Conservation (phyloP, 2,113 vertebrate species). For the Esox niger region DNA sequence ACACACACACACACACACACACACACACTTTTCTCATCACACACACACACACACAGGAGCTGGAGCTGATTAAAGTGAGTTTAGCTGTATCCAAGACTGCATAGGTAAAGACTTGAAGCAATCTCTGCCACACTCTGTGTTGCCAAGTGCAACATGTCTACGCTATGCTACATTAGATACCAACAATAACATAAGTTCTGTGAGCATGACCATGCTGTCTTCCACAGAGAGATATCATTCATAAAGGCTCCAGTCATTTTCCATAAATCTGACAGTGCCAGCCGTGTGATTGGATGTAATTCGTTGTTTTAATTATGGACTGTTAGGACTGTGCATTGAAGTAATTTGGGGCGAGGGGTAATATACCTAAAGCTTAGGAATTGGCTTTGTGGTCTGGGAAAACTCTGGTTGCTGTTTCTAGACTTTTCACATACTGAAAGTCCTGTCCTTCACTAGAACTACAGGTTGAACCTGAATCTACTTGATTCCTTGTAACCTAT, state of each 20-base stretch:
- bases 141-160: constrained; percentile 57
- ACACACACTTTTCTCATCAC: no score
- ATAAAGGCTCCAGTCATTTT: constrained; percentile 38
- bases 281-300: background rate
- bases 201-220: constrained; percentile 33
- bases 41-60: constrained; percentile 27
- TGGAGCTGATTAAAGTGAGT: constrained; percentile 54
- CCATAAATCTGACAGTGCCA: constrained; percentile 37
- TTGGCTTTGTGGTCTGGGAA: no score
- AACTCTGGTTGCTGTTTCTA: no score
- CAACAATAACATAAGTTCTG: constrained; percentile 45
- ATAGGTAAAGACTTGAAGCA: constrained; percentile 54
- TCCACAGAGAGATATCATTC: constrained; percentile 28
- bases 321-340: no score
- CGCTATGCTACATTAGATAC: constrained; percentile 49
- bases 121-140: constrained; percentile 3
- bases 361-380: no score
- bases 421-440: no score
- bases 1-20: background rate
- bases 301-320: no score
- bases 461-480: no score
- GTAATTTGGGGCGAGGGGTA: no score
- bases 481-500: no score
- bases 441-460: no score
- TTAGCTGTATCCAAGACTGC: constrained; percentile 47